Evolutionary conservation across 2,797 vertebrate genomes (phyloP).

Genomic region (Poecilia velifera): DNA sequence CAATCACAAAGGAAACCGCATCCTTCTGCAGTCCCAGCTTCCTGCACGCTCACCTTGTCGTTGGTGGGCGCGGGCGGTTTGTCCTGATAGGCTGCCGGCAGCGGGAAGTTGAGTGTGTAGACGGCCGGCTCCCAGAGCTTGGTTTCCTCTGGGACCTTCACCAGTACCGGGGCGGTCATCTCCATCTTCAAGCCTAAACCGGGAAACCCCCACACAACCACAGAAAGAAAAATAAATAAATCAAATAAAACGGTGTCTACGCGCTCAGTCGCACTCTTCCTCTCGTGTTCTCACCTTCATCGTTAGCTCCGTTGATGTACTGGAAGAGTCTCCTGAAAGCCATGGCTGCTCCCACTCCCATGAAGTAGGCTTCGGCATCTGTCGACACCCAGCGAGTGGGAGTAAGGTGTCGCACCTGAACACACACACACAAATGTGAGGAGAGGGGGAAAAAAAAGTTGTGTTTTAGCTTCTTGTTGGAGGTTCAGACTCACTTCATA

Average conservation of each 20-base stretch:
- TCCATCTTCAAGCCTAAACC: constrained; percentile 79
- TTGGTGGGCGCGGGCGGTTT: constrained; percentile 76
- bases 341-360: constrained; percentile 83
- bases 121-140: constrained; percentile 81
- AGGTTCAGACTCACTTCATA: constrained; percentile 76
- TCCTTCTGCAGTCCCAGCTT: background rate
- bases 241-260: background rate
- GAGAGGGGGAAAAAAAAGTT: background rate
- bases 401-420: constrained; percentile 81
- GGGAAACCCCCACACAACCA: background rate
- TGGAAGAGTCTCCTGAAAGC: constrained; percentile 85
- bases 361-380: constrained; percentile 81
- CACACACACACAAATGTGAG: constrained; percentile 2
- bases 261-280: too few species aligned
- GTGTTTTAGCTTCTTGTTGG: background rate
- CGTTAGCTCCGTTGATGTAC: constrained; percentile 82
- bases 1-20: background rate
- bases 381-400: constrained; percentile 83
- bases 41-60: constrained; percentile 73
- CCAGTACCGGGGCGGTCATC: constrained; percentile 82
- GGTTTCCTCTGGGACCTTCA: constrained; percentile 80
- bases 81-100: constrained; percentile 79
- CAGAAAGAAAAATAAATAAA: background rate
- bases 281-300: constrained; percentile 59
- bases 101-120: constrained; percentile 81